Base-by-base conservation (phyloP, 2,888 invertebrate species). In the Diadromus collaris region DNA sequence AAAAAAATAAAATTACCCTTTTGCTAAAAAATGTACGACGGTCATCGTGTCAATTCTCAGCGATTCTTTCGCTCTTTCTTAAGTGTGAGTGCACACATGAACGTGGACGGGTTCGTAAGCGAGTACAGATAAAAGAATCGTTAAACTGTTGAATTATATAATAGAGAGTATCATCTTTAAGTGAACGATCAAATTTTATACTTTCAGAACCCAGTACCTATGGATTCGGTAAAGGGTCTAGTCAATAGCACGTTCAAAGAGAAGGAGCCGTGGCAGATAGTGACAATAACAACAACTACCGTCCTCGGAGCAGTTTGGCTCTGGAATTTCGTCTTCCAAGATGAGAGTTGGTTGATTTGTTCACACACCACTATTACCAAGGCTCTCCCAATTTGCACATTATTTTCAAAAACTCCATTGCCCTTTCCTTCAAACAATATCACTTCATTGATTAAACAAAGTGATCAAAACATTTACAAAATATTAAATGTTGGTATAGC, bases 231-330 rank as follows among this genome's bases (percentile, higher is more conserved):
- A 0, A 91, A 91, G 80, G 85, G 87, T 56, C 86, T 92, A 48
- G 88, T 96, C 34, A 95, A 95, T 89, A 90, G 91, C 77, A 85
- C 93, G 44, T 95, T 96, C 85, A 93, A 92, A 56, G 93, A 93
- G 75, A 94, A 93, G 87, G 96, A 97, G 90, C 95, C 97, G 86
- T 97, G 96, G 96, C 95, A 96, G 91, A 94, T 97, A 78, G 95
- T 94, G 1, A 93, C 95, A 0, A 93, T 96, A 83, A 96, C 97
- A 2, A 94, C 96, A 10, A 93, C 95, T 1, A 94, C 95, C 0
- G 94, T 97, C 2, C 91, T 97, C 1, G 92, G 94, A 0, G 86
- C 94, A 10, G 93, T 96, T 13, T 96, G 96, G 95, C 89, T 95
- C 2, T 95, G 95, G 91, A 94, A 94, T 84, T 93, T 96, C 76